A percentile compares a stretch with the other conserved stretches of the same genome.
phyloP scores from a whole-genome alignment of 2,888 invertebrate species.

The Trichogramma dendrolimi region DNA sequence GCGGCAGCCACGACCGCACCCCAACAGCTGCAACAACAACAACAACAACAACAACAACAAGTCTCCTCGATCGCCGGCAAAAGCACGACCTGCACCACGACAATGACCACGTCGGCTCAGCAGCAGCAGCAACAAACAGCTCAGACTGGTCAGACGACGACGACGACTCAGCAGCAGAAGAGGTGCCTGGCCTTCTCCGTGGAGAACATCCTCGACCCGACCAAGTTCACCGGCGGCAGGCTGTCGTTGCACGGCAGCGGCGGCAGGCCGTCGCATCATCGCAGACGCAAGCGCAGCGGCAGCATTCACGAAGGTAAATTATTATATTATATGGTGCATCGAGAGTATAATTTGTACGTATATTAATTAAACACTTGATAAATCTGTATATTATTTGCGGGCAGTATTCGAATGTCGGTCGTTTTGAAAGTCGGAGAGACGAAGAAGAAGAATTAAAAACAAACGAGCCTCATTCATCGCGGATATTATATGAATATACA shows the following conservation, averaged over 20 bases:
- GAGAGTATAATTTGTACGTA: too few relatives aligned
- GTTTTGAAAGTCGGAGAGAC: too few relatives aligned
- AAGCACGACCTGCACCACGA: too few relatives aligned
- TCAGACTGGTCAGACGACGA: constrained; percentile 40
- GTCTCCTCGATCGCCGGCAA: background rate
- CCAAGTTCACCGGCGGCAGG: constrained; percentile 74
- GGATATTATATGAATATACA: too few relatives aligned
- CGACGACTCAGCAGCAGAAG: constrained; percentile 58
- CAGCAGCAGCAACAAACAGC: constrained; percentile 27
- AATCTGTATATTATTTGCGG: too few relatives aligned
- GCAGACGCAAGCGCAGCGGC: constrained; percentile 42
- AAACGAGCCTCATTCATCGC: too few relatives aligned
- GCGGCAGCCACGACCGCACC: constrained; percentile 28
- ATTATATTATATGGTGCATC: background rate
- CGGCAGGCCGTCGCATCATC: constrained; percentile 39
- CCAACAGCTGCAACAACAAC: too few relatives aligned
- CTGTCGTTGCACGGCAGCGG: constrained; percentile 31
- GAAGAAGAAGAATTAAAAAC: too few relatives aligned
- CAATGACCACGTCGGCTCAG: too few relatives aligned
- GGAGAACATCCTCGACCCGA: constrained; percentile 86
- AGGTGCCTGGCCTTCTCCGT: constrained; percentile 80
- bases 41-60: too few relatives aligned
- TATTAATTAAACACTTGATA: too few relatives aligned
- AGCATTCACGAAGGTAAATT: constrained; percentile 48
- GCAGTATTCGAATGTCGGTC: too few relatives aligned